phyloP scores from a whole-genome alignment of 2,888 invertebrate species.

The Papilio gigon region DNA sequence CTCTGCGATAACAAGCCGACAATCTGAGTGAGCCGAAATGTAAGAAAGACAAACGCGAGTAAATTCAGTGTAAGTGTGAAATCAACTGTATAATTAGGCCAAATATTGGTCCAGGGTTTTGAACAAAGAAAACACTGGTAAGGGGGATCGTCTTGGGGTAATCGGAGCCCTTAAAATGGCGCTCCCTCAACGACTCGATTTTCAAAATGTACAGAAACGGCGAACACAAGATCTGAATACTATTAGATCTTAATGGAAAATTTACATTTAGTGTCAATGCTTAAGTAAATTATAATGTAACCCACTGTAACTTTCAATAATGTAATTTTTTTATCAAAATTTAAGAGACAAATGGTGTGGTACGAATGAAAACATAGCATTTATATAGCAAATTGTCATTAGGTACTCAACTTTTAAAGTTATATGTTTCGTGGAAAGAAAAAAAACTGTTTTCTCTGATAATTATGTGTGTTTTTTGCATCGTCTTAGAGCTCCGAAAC shows the following conservation, averaged over 20 bases:
- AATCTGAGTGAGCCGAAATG: constrained; percentile 43
- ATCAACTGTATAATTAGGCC: constrained; percentile 72
- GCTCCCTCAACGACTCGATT: constrained; percentile 31
- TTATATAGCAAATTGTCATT: no score
- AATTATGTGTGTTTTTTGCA: constrained; percentile 40
- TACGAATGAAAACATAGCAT: no score
- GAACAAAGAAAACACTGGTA: constrained; percentile 71
- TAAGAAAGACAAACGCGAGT: constrained; percentile 58
- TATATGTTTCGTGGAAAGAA: no score
- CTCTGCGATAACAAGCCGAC: constrained; percentile 37
- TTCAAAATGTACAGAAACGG: not conserved
- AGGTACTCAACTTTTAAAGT: no score
- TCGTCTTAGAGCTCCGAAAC: constrained; percentile 59
- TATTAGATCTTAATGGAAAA: no score
- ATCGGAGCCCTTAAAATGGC: constrained; percentile 58
- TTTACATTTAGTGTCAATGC: no score
- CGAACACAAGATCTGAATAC: not conserved
- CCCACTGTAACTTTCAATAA: no score
- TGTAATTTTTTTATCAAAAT: no score
- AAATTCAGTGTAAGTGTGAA: constrained; percentile 66
- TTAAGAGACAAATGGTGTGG: no score
- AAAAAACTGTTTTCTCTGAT: not conserved
- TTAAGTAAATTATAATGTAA: no score
- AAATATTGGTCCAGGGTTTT: constrained; percentile 69
- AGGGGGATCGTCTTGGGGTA: constrained; percentile 62